Percentiles rank a stretch among this genome's conserved stretches.
Evolutionary conservation across 2,888 invertebrate genomes (phyloP).

Genomic region (Eupsilia transversa): DNA sequence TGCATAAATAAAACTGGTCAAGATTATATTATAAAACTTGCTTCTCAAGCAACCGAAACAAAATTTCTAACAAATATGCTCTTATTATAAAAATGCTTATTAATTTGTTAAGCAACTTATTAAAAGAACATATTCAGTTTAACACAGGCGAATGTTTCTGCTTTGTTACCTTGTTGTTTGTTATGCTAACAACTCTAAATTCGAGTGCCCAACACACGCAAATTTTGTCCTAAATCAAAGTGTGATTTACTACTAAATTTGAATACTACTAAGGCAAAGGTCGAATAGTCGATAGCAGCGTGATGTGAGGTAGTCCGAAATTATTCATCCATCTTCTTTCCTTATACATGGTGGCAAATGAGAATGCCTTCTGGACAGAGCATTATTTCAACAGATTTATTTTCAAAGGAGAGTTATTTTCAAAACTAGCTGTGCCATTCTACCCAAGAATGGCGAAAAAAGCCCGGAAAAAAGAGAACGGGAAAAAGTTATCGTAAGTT

Average conservation of each 20-base stretch:
- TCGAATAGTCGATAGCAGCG: not conserved
- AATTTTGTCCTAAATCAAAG: constrained; percentile 5
- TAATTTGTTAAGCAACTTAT: not conserved
- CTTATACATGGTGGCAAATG: not conserved
- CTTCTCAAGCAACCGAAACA: constrained; percentile 21
- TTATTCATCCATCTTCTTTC: constrained; percentile 2
- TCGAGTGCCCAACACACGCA: not conserved
- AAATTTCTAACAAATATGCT: constrained; percentile 27
- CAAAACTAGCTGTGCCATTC: not conserved
- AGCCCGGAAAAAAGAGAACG: too few relatives aligned
- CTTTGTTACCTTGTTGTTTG: constrained; percentile 8
- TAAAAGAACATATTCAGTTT: constrained; percentile 3
- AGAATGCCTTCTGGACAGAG: not conserved
- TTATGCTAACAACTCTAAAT: not conserved
- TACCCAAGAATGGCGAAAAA: too few relatives aligned
- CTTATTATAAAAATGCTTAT: constrained; percentile 9
- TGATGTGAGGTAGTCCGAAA: not conserved
- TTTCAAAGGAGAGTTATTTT: not conserved
- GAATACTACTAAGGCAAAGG: not conserved
- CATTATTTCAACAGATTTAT: not conserved
- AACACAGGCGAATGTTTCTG: constrained; percentile 3
- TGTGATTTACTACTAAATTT: constrained; percentile 8
- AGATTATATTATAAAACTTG: constrained; percentile 34
- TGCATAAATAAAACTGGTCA: constrained; percentile 52
- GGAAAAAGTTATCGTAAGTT: not conserved